Evolutionary conservation across 2,888 invertebrate species (phyloP), one percentile per base, ranked within the genome.

Genomic region (Volucella inanis): DNA sequence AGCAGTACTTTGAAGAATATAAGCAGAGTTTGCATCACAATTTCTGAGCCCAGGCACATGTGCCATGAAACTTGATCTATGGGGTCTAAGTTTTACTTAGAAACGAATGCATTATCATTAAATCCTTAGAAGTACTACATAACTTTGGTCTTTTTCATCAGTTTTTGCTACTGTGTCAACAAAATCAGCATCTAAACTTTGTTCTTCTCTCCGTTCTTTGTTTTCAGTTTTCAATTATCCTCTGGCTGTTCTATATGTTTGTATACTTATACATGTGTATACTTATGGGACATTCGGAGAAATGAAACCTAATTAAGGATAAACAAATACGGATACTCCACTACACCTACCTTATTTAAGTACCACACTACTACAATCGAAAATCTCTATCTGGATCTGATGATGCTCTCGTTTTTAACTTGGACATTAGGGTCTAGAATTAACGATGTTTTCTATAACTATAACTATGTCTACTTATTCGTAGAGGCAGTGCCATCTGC

Each of bases 281-380:
- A 22, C 18, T 22, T 22, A 10, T 1, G 14, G 0, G 8, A 50
- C 14, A n/a, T 10, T 10, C 8, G 12, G 14, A 62, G 52, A 59
- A 59, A 50, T 31, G 49, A 39, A 71, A 61, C 50, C 59, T 61
- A 71, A 71, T 71, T 71, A 71, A 61, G 59, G 41, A 50, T 71
- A 59, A 71, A 71, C 50, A 71, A 71, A 49, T 31, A 31, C 31
- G 31, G 31, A 31, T 31, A 31, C 70, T 61, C 41, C 49, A 10
- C 22, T 15, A 49, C 47, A 70, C 9, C 31, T 45, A 57, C 18
- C 41, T 47, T 38, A 43, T 31, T 12, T 14, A 4, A 31, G n/a
- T 10, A n/a, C n/a, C 22, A 18, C n/a, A 9, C n/a, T 22, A 41
- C n/a, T 22, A 43, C 43, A 11, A 47, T 47, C 39, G 38, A 45